Percentiles rank a stretch among this genome's conserved stretches.
Evolutionary conservation across 2,113 vertebrate genomes (phyloP).

Genomic region (Entelurus aequoreus): DNA sequence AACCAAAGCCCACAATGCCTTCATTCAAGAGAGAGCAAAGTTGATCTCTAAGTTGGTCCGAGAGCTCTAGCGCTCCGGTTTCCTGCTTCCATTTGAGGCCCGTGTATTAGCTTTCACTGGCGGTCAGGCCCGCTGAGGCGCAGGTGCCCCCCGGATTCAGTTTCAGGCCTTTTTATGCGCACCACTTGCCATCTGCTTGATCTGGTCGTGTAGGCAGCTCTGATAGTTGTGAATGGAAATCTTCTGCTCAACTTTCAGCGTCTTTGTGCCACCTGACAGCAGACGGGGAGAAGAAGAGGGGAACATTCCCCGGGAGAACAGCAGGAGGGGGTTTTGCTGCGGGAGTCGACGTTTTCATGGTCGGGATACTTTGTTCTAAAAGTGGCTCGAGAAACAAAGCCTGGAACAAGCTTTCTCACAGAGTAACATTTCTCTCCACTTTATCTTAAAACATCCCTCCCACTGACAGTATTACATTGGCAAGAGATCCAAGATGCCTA

Average conservation of each 20-base stretch:
- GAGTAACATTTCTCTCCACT: slow-evolving; percentile 1
- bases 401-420: slow-evolving; percentile 17
- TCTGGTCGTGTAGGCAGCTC: slow-evolving; percentile 36
- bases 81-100: slow-evolving; percentile 46
- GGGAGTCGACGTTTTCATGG: background rate
- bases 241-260: slow-evolving; percentile 35
- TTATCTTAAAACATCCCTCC: slow-evolving; percentile 14
- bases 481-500: slow-evolving; percentile 42
- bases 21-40: slow-evolving; percentile 40
- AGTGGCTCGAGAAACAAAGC: slow-evolving; percentile 27
- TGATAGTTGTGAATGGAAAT: slow-evolving; percentile 29
- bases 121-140: slow-evolving; percentile 27
- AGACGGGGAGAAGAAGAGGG: slow-evolving; percentile 2
- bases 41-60: slow-evolving; percentile 27
- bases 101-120: slow-evolving; percentile 49
- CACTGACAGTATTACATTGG: slow-evolving; percentile 24
- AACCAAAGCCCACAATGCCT: slow-evolving; percentile 43
- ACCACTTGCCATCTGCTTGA: slow-evolving; percentile 62
- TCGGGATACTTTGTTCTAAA: slow-evolving; percentile 17
- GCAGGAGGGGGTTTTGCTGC: background rate
- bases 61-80: slow-evolving; percentile 42
- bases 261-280: slow-evolving; percentile 18
- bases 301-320: background rate
- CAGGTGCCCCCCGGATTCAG: slow-evolving; percentile 59
- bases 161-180: slow-evolving; percentile 56